Base-by-base conservation (phyloP, 2,113 vertebrate genomes). In the Lanius collurio region DNA sequence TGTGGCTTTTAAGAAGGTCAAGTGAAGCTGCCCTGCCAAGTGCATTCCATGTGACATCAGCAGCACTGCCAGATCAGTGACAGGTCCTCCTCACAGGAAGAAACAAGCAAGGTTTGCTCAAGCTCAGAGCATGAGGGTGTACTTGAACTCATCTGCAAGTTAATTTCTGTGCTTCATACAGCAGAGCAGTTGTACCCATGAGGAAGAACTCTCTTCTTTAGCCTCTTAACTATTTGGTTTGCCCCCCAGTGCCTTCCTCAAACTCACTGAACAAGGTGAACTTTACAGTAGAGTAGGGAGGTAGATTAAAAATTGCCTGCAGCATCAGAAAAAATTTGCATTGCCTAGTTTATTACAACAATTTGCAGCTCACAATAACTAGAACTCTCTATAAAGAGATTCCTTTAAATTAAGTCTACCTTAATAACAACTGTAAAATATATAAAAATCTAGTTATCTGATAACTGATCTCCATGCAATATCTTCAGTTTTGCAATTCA, bases 71-170 rank as follows among this genome's bases (percentile, higher is more conserved):
- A 35, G 42, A 1, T 2, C 8, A 59, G 35, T 37, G 68, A 59
- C 28, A 81, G 23, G 8, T 55, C 18, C 27, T 6, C 0, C 0
- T 13, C 21, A 28, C 0, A 15, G 24, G 46, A 76, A 47, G 17
- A 55, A 84, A 75, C 19, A 59, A 56, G 44, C 0, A 1, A 15
- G 27, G 31, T 17, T 70, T 87, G n/a, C 50, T 52, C 52, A 52
- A 33, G 21, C 14, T 77, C 21, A 67, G 20, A 83, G 46, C 18
- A 27, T 4, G 35, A 93, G 56, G 12, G 42, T 3, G 24, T 26
- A 37, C 42, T 83, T 57, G 15, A 87, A 63, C 30, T 70, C 28
- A 63, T 30, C 47, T 69, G 21, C 26, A 59, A 33, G 27, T 47
- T 63, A 63, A 81, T 50, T 79, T 76, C 44, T 62, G 10, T 81